Evolutionary conservation across 2,113 vertebrate species (phyloP).

Genomic region (Rattus norvegicus): DNA sequence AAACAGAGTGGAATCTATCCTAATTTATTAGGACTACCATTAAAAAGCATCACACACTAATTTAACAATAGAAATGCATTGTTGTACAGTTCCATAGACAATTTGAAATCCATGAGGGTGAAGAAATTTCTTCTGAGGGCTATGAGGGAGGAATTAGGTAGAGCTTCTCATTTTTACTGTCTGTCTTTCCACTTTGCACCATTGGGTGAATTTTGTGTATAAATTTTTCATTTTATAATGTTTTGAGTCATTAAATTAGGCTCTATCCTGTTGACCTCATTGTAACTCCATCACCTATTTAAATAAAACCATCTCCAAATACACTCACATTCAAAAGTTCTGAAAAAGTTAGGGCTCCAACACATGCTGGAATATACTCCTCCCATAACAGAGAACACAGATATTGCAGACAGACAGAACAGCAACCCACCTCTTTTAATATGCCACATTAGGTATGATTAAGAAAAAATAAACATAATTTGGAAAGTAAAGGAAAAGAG

Average conservation of each 20-base stretch:
- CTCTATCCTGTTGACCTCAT: background rate
- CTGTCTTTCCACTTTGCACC: background rate
- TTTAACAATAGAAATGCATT: conserved; percentile 7
- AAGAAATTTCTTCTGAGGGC: background rate
- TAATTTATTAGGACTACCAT: background rate
- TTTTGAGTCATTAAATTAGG: background rate
- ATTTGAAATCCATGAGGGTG: background rate
- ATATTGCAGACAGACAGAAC: background rate
- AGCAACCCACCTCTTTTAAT: conserved; percentile 32
- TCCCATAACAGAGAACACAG: background rate
- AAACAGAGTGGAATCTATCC: background rate
- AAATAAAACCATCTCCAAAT: background rate
- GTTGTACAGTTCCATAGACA: background rate
- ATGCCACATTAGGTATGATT: background rate
- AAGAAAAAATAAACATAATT: conserved; percentile 28
- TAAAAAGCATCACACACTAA: background rate
- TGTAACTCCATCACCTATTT: conserved; percentile 15
- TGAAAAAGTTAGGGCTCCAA: background rate
- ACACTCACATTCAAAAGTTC: background rate
- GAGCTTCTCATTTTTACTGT: background rate
- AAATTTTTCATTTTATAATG: conserved; percentile 21
- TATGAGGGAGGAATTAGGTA: background rate
- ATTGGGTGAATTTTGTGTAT: background rate
- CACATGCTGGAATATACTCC: background rate
- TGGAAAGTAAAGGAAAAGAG: conserved; percentile 10